Base-by-base conservation (phyloP, 2,888 invertebrate species). In the Eledona agricola region DNA sequence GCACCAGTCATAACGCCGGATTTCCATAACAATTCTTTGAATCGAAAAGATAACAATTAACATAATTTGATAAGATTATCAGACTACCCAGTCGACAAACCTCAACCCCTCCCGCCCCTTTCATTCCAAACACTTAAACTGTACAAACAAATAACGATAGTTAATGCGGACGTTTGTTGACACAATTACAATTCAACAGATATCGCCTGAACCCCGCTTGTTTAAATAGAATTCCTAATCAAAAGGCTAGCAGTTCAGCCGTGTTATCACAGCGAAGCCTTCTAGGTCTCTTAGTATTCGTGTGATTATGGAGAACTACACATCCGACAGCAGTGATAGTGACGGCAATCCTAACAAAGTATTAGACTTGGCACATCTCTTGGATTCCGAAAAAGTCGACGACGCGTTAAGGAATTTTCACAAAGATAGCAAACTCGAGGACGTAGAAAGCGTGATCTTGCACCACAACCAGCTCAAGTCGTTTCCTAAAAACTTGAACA, bases 391-490 rank as follows among this genome's bases (percentile, higher is more conserved):
- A 53, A 75, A 78, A 0, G 70, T 86, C n/a, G 81, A 84, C 59
- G 80, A 87, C 64, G 85, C 87, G 70, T 77, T 90, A 38, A 75
- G 80, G 56, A 78, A 79, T 62, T 81, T 85, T 64, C 82, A 83
- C 26, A 70, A 73, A 56, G 81, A 83, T 28, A 84, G 83, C 70
- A 78, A 81, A 68, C 78, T 78, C 62, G 78, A 79, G 63, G 80
- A 80, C 63, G 82, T 87, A 59, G 89, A 90, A 73, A 87, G 87
- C 32, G 80, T 96, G 57, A 81, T 92, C 55, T 80, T 98, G 1
- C 89, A 94, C 76, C 91, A 93, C 74, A 99, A 98, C 78, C 83
- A 85, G 25, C 79, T 98, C 58, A 82, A 81, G 47, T 77, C 78
- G 2, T 72, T 94, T 40, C 97, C 93, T 1, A 76, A 80, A 3